These are phyloP conservation scores for Agrilus cyanescens DNA, from an alignment of 2,888 invertebrate species.

Conservation along the genomic window DNA sequence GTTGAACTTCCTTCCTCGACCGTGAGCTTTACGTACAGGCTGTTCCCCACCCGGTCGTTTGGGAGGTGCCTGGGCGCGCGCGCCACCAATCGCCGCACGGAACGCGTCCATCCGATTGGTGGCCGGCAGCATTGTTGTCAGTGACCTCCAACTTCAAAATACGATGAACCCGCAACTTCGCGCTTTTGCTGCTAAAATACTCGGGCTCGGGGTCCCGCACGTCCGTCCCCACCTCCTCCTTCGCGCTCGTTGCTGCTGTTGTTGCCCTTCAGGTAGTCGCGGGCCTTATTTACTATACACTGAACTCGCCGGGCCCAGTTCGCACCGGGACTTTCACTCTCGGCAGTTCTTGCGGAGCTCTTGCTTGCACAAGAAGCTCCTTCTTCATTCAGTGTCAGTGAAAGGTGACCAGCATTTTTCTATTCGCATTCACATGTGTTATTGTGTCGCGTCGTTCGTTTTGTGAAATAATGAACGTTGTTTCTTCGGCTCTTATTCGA, in stretches of 20 bases:
- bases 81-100: slow-evolving; percentile 29
- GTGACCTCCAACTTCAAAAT: slow-evolving; percentile 76
- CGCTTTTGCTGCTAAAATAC: slow-evolving; percentile 39
- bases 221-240: slow-evolving; percentile 36
- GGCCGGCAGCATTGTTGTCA: slow-evolving; percentile 54
- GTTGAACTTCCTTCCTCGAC: slow-evolving; percentile 52
- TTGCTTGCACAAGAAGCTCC: slow-evolving; percentile 15
- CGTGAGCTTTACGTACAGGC: slow-evolving; percentile 25
- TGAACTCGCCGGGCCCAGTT: slow-evolving; percentile 32
- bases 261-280: slow-evolving; percentile 35
- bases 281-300: slow-evolving; percentile 35
- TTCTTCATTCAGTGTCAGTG: slow-evolving; percentile 12
- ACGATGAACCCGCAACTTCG: slow-evolving; percentile 57
- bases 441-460: neutral
- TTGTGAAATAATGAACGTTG: neutral
- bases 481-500: too few relatives aligned
- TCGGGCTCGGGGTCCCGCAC: slow-evolving; percentile 41
- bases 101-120: slow-evolving; percentile 38
- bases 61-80: slow-evolving; percentile 32
- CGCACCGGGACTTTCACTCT: slow-evolving; percentile 38
- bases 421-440: slow-evolving; percentile 4
- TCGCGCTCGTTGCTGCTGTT: slow-evolving; percentile 29
- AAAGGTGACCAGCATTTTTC: slow-evolving; percentile 8
- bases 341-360: slow-evolving; percentile 32
- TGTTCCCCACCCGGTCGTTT: slow-evolving; percentile 9